Percentiles rank a stretch among this genome's conserved stretches.
Evolutionary conservation across 2,113 vertebrate genomes (phyloP).

Genomic region (Catharus minimus): DNA sequence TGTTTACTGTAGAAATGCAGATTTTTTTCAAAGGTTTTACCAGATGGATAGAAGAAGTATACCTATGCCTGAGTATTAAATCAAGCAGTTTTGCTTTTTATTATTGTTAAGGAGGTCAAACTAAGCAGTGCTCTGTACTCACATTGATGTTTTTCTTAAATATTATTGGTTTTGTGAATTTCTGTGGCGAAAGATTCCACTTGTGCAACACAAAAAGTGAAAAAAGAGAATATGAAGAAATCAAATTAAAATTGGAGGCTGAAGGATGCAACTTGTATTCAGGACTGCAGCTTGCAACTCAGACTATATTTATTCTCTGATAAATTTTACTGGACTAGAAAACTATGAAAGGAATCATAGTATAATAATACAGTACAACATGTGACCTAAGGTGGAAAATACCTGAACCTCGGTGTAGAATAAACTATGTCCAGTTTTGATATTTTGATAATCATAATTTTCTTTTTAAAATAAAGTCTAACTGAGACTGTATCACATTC

Average conservation of each 20-base stretch:
- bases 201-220: background rate
- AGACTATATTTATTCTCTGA: background rate
- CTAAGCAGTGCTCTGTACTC: background rate
- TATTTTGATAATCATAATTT: background rate
- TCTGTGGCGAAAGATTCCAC: background rate
- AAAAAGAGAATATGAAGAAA: background rate
- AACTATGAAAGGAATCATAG: background rate
- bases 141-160: background rate
- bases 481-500: background rate
- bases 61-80: background rate
- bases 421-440: background rate
- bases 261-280: background rate
- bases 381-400: background rate
- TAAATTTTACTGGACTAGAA: background rate
- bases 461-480: background rate
- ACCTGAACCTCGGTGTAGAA: background rate
- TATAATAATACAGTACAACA: background rate
- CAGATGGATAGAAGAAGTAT: background rate
- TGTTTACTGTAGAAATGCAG: background rate
- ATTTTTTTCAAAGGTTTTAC: background rate
- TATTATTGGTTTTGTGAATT: background rate
- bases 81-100: background rate
- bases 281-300: background rate
- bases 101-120: background rate
- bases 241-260: background rate